These are phyloP conservation scores for Miniopterus natalensis DNA, from an alignment of 2,113 vertebrate species.

Conservation along the genomic window DNA sequence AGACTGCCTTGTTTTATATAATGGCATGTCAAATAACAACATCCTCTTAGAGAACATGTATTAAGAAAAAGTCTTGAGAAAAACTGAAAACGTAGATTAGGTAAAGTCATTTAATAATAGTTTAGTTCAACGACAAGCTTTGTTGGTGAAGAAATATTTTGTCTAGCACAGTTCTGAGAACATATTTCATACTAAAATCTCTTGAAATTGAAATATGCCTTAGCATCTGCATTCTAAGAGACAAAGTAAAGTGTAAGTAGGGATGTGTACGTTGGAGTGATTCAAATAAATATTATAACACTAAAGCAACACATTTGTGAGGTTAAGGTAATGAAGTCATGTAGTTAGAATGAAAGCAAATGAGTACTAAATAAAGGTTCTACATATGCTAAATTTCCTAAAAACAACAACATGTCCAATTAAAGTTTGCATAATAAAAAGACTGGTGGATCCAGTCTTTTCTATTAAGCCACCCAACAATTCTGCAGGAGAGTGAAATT, in stretches of 20 bases:
- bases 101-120: conserved; percentile 3
- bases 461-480: neutral
- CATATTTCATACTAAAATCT: neutral
- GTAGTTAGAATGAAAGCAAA: neutral
- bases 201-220: neutral
- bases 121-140: neutral
- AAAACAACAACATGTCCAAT: neutral
- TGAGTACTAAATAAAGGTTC: neutral
- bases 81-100: neutral
- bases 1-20: neutral
- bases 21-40: neutral
- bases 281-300: neutral
- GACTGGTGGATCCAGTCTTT: neutral
- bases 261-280: neutral
- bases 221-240: neutral
- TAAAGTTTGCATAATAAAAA: conserved; percentile 13
- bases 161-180: neutral
- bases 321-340: neutral
- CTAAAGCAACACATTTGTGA: neutral
- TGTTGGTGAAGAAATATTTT: neutral
- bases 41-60: neutral
- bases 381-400: neutral
- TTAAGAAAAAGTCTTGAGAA: neutral
- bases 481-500: neutral
- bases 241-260: neutral